phyloP scores from a whole-genome alignment of 2,888 invertebrate species.

The Coremacera marginata region DNA sequence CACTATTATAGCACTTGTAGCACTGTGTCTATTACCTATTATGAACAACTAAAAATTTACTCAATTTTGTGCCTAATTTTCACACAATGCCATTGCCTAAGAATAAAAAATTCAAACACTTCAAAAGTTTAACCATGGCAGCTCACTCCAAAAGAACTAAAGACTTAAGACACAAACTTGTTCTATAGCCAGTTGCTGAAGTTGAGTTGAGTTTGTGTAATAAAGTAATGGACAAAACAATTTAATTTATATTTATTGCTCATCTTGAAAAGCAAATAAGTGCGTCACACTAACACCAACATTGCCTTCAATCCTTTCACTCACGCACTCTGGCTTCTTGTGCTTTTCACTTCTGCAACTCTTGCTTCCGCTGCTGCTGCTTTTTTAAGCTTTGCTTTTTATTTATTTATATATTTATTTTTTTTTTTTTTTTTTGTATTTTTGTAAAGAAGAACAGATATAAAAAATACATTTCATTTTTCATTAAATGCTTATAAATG shows the following conservation, averaged over 20 bases:
- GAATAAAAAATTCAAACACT: no score
- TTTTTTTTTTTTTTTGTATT: no score
- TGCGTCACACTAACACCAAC: background rate
- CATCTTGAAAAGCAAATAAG: conserved; percentile 8
- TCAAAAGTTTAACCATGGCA: background rate
- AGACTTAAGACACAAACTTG: conserved; percentile 23
- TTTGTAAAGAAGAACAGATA: background rate
- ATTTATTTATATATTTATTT: background rate
- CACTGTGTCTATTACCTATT: no score
- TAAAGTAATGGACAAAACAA: background rate
- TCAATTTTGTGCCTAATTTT: no score
- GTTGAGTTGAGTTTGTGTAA: background rate
- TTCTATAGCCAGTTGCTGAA: background rate
- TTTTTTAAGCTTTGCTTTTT: background rate
- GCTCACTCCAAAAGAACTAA: background rate
- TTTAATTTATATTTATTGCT: background rate
- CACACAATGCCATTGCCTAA: no score
- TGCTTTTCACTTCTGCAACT: background rate
- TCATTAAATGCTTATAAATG: background rate
- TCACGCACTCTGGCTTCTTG: background rate
- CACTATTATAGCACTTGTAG: no score
- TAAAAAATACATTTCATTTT: background rate
- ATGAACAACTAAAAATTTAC: no score
- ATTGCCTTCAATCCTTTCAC: background rate
- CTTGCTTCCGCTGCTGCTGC: background rate